Percentiles rank a stretch among this genome's conserved stretches.
Conservation (phyloP, 2,797 vertebrate species). For the Rhinichthys osculus region DNA sequence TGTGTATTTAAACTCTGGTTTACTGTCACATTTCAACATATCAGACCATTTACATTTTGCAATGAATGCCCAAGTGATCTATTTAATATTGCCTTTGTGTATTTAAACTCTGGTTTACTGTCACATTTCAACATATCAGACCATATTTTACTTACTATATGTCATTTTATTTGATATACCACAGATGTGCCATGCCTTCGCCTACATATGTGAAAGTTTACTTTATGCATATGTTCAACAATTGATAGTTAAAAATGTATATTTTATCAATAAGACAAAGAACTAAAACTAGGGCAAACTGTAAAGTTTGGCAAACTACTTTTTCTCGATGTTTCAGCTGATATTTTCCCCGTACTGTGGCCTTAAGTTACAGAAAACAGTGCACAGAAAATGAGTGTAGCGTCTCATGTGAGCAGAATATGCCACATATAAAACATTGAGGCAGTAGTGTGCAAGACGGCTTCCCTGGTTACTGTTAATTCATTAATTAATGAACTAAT, state of each 20-base stretch:
- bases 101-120: neutral
- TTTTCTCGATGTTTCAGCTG: neutral
- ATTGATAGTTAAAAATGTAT: neutral
- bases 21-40: neutral
- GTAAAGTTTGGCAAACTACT: neutral
- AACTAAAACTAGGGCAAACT: too few relatives aligned
- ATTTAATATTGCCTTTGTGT: neutral
- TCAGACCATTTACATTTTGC: neutral
- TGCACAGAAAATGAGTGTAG: neutral
- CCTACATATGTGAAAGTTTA: neutral
- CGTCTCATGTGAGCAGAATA: neutral
- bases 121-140: neutral
- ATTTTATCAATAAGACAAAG: neutral
- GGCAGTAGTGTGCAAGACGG: neutral
- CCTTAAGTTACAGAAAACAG: neutral
- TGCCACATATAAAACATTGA: neutral
- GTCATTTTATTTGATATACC: neutral
- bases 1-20: conserved; percentile 9
- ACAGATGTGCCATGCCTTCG: neutral
- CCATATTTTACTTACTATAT: neutral
- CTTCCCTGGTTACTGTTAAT: neutral
- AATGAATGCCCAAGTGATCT: neutral
- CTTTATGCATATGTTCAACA: neutral
- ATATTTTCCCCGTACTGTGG: neutral
- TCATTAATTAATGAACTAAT: neutral